phyloP scores from a whole-genome alignment of 2,113 vertebrate genomes.

The Lynx canadensis region DNA sequence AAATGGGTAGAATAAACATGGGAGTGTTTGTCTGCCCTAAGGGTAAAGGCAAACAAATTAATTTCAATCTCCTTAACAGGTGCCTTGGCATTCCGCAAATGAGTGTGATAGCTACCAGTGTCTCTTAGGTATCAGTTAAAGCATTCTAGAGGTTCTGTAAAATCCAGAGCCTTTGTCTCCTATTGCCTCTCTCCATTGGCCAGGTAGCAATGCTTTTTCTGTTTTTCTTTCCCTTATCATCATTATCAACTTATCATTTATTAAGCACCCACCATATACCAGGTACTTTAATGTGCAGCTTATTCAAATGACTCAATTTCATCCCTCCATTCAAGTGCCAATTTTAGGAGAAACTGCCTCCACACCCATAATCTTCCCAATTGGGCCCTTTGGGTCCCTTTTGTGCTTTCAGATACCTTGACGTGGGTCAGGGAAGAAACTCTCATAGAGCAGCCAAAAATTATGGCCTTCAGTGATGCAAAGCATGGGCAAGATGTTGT shows the following conservation, averaged over 20 bases:
- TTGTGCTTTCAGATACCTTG: not conserved
- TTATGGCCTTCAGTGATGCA: not conserved
- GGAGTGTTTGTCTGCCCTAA: not conserved
- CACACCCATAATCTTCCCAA: not conserved
- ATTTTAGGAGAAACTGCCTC: not conserved
- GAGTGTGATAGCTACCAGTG: not conserved
- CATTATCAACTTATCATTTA: not conserved
- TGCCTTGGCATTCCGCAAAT: not conserved
- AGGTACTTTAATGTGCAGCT: not conserved
- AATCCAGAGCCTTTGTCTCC: not conserved
- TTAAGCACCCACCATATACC: not conserved
- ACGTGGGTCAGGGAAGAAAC: not conserved
- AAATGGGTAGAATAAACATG: not conserved
- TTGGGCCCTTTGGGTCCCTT: not conserved
- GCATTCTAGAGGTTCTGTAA: not conserved
- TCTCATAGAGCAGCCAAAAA: too few relatives aligned
- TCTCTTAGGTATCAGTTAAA: not conserved
- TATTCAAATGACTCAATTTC: not conserved
- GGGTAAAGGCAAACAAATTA: not conserved
- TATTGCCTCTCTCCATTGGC: not conserved
- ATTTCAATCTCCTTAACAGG: constrained; percentile 37
- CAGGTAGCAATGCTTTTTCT: not conserved
- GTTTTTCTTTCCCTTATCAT: not conserved
- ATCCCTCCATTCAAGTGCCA: not conserved
- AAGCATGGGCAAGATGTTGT: not conserved